Evolutionary conservation across 2,888 invertebrate species (phyloP).

Genomic region (Polia nebulosa): DNA sequence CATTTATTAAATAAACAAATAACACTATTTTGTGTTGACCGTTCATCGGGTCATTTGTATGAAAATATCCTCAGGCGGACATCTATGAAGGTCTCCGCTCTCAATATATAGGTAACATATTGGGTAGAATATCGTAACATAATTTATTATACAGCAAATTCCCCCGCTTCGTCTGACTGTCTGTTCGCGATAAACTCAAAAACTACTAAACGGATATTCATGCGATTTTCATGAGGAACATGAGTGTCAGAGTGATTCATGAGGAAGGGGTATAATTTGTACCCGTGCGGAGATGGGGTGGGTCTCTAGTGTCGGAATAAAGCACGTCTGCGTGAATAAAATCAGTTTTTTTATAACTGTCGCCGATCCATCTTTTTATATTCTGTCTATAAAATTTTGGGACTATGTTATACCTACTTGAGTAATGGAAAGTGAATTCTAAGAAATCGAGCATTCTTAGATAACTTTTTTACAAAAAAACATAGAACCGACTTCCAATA

Average conservation of each 20-base stretch:
- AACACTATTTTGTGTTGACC: constrained; percentile 37
- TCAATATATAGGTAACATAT: not conserved
- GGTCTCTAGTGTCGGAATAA: constrained; percentile 5
- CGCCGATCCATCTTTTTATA: constrained; percentile 27
- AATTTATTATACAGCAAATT: too few relatives aligned
- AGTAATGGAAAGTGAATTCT: not conserved
- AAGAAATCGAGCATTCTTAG: not conserved
- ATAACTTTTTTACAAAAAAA: too few relatives aligned
- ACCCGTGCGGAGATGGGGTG: too few relatives aligned
- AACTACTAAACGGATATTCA: too few relatives aligned
- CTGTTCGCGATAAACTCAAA: too few relatives aligned
- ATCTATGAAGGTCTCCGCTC: constrained; percentile 6
- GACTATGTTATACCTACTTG: constrained; percentile 1
- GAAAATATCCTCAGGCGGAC: constrained; percentile 16
- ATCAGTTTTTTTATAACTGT: constrained; percentile 32
- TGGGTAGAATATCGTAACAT: constrained; percentile 18
- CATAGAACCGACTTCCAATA: too few relatives aligned
- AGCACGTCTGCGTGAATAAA: constrained; percentile 6
- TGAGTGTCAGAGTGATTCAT: too few relatives aligned
- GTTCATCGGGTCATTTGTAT: constrained; percentile 32
- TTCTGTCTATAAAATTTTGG: constrained; percentile 1
- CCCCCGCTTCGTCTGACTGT: too few relatives aligned
- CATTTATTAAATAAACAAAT: constrained; percentile 59
- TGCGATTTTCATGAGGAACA: too few relatives aligned
- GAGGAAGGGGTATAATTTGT: too few relatives aligned